phyloP scores from a whole-genome alignment of 2,797 vertebrate species.

The Thalassophryne amazonica region DNA sequence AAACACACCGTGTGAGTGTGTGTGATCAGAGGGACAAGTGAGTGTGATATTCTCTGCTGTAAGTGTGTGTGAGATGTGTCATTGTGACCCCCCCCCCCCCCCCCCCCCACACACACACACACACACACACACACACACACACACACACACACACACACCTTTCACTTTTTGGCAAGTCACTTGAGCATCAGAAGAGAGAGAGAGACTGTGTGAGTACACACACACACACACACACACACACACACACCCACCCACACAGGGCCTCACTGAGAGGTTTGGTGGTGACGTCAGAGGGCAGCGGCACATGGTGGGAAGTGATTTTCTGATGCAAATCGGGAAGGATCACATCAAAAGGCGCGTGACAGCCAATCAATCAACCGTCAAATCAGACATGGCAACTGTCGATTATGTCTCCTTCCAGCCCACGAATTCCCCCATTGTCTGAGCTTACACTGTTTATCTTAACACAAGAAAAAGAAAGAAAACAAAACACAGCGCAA shows the following conservation, averaged over 20 bases:
- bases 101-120: too few relatives aligned
- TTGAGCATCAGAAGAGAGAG: conserved; percentile 56
- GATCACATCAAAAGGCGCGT: conserved; percentile 82
- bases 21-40: conserved; percentile 60
- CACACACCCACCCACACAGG: too few relatives aligned
- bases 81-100: conserved; percentile 12
- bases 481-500: conserved; percentile 44
- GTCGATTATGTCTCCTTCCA: conserved; percentile 88
- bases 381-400: conserved; percentile 95
- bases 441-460: conserved; percentile 70
- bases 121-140: too few relatives aligned
- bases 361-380: conserved; percentile 95
- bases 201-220: background rate
- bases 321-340: conserved; percentile 95
- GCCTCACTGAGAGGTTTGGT: conserved; percentile 72
- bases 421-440: conserved; percentile 82
- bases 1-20: conserved; percentile 50
- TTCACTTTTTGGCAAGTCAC: conserved; percentile 69
- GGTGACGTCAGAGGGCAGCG: conserved; percentile 74
- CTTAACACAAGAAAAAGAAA: conserved; percentile 46
- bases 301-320: conserved; percentile 88
- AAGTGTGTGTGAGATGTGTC: conserved; percentile 31
- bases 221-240: too few relatives aligned
- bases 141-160: too few relatives aligned
- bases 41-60: conserved; percentile 73